Percentiles rank a stretch among this genome's conserved stretches.
These are phyloP conservation scores for Triplophysa bombifrons DNA, from an alignment of 2,797 vertebrate genomes.

Conservation along the genomic window DNA sequence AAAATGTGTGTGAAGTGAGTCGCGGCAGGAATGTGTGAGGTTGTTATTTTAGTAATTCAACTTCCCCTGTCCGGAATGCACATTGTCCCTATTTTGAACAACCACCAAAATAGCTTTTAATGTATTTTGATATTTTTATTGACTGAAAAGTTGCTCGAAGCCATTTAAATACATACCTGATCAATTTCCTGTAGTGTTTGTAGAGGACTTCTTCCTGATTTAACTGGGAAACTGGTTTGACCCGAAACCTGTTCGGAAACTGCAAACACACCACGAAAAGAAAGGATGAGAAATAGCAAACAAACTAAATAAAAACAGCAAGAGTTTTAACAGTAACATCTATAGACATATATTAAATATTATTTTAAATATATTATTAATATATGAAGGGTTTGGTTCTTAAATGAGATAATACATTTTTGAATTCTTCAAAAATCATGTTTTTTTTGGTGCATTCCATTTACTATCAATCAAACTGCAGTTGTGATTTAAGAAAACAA, in stretches of 20 bases:
- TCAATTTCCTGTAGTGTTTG: conserved; percentile 84
- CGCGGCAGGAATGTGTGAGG: conserved; percentile 37
- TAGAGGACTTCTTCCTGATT: conserved; percentile 82
- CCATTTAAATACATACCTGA: conserved; percentile 76
- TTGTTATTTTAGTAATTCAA: conserved; percentile 40
- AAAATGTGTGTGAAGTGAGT: not conserved
- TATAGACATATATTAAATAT: too few relatives aligned
- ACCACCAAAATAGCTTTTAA: not conserved
- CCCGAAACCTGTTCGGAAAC: conserved; percentile 66
- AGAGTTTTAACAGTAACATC: not conserved
- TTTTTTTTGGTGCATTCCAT: too few relatives aligned
- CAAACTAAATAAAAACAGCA: not conserved
- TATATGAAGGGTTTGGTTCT: too few relatives aligned
- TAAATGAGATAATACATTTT: too few relatives aligned
- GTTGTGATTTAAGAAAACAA: too few relatives aligned
- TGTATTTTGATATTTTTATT: not conserved
- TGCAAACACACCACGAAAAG: conserved; percentile 52
- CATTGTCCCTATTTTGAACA: not conserved
- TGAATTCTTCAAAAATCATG: too few relatives aligned
- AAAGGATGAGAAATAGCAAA: not conserved
- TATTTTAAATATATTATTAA: too few relatives aligned
- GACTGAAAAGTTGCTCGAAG: not conserved
- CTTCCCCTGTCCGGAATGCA: conserved; percentile 22
- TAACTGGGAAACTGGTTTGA: conserved; percentile 68
- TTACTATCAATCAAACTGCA: too few relatives aligned